Conservation (phyloP, 2,888 invertebrate species). For the Cryptus viduatorius region DNA sequence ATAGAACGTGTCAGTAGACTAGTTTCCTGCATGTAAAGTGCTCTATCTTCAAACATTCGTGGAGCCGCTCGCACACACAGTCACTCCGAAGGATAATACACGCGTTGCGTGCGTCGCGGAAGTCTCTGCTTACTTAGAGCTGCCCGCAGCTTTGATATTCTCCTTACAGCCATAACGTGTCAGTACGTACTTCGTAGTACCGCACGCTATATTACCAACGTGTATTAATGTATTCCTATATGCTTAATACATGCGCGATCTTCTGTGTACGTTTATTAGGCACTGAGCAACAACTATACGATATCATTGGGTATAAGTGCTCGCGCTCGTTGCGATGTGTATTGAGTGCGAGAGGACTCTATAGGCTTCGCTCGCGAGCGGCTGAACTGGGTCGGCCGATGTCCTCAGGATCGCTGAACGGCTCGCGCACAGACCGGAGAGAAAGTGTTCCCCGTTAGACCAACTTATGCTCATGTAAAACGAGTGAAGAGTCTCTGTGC, state of each 20-base stretch:
- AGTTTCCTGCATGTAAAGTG: slow-evolving; percentile 56
- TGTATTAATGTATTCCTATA: background rate
- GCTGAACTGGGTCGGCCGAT: slow-evolving; percentile 47
- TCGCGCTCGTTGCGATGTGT: background rate
- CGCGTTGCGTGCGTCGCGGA: slow-evolving; percentile 63
- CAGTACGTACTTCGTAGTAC: slow-evolving; percentile 23
- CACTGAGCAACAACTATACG: background rate
- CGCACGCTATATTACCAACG: slow-evolving; percentile 32
- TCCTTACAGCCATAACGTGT: slow-evolving; percentile 24
- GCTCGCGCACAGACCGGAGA: slow-evolving; percentile 13
- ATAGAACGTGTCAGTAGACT: slow-evolving; percentile 61
- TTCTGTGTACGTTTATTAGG: background rate
- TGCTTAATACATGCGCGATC: background rate
- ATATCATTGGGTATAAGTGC: background rate
- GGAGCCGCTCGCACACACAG: background rate
- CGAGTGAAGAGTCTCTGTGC: background rate
- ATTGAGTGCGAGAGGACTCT: background rate
- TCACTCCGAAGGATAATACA: slow-evolving; percentile 32
- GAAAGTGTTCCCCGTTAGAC: slow-evolving; percentile 5
- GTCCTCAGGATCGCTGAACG: slow-evolving; percentile 49
- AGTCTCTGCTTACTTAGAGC: slow-evolving; percentile 45
- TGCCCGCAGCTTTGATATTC: slow-evolving; percentile 55
- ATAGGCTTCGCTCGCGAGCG: background rate
- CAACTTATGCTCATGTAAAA: background rate
- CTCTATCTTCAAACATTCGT: slow-evolving; percentile 21